phyloP scores from a whole-genome alignment of 92 coral and sea anemone species.

The Micromussa lordhowensis region DNA sequence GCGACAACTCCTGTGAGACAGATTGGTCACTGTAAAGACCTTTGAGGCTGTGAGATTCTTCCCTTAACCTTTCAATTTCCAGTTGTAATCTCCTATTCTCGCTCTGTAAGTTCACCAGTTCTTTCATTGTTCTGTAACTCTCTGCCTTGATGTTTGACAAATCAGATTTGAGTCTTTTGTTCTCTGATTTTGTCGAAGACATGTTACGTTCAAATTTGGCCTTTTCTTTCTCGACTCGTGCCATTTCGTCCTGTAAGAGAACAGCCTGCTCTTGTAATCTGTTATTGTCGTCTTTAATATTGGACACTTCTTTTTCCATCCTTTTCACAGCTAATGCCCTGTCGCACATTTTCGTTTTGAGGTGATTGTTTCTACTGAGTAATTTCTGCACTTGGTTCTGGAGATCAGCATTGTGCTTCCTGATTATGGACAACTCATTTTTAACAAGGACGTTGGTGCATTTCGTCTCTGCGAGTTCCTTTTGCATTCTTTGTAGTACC shows the following conservation, averaged over 20 bases:
- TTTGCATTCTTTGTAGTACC: conserved; percentile 75
- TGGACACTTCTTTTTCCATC: conserved; percentile 77
- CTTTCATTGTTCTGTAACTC: conserved; percentile 83
- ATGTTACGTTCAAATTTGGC: conserved; percentile 79
- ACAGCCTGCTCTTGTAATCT: conserved; percentile 66
- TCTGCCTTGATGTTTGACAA: conserved; percentile 73
- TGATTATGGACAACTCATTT: conserved; percentile 78
- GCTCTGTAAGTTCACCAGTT: conserved; percentile 76
- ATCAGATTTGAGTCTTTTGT: conserved; percentile 80
- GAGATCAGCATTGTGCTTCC: conserved; percentile 77
- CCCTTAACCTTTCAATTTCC: conserved; percentile 73
- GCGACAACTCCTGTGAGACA: conserved; percentile 25
- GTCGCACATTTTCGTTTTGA: conserved; percentile 85
- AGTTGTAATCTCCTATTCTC: conserved; percentile 81
- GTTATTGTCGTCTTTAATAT: conserved; percentile 72
- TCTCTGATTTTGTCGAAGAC: conserved; percentile 76
- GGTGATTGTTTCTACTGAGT: conserved; percentile 76
- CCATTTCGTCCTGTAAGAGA: conserved; percentile 74
- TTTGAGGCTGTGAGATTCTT: conserved; percentile 30
- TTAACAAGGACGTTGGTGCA: conserved; percentile 81
- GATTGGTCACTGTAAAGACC: conserved; percentile 44
- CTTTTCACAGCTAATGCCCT: conserved; percentile 68
- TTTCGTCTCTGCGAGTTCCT: conserved; percentile 85
- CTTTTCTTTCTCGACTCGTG: conserved; percentile 77
- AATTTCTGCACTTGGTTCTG: conserved; percentile 85